phyloP scores from a whole-genome alignment of 2,113 vertebrate species.

The Tricholaema leucomelas region DNA sequence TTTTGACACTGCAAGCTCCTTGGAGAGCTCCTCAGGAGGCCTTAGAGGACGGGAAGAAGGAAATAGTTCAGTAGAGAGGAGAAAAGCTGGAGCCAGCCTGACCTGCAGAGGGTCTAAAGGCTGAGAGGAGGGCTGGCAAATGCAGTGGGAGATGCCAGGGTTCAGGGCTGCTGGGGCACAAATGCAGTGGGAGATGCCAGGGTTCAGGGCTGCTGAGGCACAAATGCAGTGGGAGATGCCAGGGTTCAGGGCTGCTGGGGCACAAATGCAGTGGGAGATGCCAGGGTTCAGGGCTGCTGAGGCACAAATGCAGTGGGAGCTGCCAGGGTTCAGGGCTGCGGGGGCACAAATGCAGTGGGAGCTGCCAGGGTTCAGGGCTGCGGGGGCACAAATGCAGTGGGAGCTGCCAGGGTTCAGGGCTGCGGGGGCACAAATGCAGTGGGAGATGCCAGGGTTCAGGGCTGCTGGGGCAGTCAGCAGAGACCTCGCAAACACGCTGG shows the following conservation, averaged over 20 bases:
- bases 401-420: not conserved
- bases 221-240: not conserved
- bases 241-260: not conserved
- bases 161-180: too few species aligned
- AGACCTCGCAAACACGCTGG: not conserved
- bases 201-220: not conserved
- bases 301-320: not conserved
- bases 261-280: not conserved
- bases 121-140: not conserved
- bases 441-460: not conserved
- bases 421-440: not conserved
- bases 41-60: not conserved
- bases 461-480: not conserved
- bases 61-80: not conserved
- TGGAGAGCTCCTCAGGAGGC: slow-evolving; percentile 22
- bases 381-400: not conserved
- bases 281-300: not conserved
- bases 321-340: not conserved
- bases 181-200: not conserved
- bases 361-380: not conserved
- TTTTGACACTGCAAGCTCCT: slow-evolving; percentile 36
- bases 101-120: not conserved
- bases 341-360: not conserved
- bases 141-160: not conserved
- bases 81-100: slow-evolving; percentile 24